A percentile compares a stretch with the other conserved stretches of the same genome.
phyloP scores from a whole-genome alignment of 2,113 vertebrate genomes.

The Aegypius monachus region DNA sequence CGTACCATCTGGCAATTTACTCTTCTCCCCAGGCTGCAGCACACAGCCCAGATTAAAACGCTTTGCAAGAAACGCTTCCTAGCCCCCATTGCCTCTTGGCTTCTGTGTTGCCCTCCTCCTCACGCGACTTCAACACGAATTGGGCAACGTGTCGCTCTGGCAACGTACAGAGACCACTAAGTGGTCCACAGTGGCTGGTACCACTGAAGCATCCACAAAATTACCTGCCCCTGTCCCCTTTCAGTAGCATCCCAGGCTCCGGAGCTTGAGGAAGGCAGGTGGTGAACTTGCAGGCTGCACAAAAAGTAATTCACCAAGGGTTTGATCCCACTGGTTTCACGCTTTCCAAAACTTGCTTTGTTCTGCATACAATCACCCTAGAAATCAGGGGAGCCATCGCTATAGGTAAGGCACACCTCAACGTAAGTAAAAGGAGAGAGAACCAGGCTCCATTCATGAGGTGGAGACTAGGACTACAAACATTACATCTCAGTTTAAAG shows the following conservation, averaged over 20 bases:
- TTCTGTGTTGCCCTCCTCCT: not conserved
- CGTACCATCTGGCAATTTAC: not conserved
- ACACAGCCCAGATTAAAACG: not conserved
- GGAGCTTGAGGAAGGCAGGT: not conserved
- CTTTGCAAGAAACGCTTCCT: not conserved
- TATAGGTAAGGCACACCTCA: not conserved
- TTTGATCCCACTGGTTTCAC: not conserved
- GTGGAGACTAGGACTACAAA: not conserved
- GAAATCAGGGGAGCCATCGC: fast-evolving
- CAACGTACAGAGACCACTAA: not conserved
- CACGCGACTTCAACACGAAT: fast-evolving
- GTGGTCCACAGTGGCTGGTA: not conserved
- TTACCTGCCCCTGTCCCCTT: not conserved
- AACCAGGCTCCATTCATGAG: not conserved
- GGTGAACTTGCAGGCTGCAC: not conserved
- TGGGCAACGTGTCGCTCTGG: not conserved
- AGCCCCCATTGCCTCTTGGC: not conserved
- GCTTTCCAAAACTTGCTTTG: not conserved
- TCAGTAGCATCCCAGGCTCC: not conserved
- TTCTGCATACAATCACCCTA: not conserved
- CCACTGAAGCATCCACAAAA: not conserved
- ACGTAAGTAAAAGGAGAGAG: not conserved
- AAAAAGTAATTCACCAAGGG: not conserved
- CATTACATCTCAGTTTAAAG: not conserved
- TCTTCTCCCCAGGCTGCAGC: not conserved